These are phyloP conservation scores for Drosophila conformis DNA, from an alignment of 2,888 invertebrate genomes.

Conservation along the genomic window DNA sequence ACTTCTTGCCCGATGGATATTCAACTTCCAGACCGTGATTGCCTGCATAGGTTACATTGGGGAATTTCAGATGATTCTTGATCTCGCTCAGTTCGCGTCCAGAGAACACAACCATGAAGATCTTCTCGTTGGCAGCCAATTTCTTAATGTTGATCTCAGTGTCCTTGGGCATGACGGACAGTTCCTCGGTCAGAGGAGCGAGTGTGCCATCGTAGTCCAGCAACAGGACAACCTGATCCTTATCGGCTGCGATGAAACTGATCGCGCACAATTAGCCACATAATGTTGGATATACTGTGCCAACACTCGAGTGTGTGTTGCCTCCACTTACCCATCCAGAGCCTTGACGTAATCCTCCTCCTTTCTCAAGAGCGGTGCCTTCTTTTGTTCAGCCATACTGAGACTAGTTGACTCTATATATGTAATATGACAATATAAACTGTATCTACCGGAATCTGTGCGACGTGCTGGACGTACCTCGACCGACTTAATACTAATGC, in stretches of 20 bases:
- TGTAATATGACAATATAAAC: constrained; percentile 23
- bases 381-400: constrained; percentile 84
- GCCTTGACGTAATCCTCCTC: constrained; percentile 84
- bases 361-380: constrained; percentile 84
- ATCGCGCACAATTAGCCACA: background rate
- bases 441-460: constrained; percentile 74
- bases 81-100: constrained; percentile 91
- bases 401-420: constrained; percentile 7
- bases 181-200: constrained; percentile 90
- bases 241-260: constrained; percentile 86
- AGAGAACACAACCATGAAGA: constrained; percentile 90
- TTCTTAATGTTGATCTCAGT: constrained; percentile 90
- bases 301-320: background rate
- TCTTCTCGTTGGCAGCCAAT: constrained; percentile 89
- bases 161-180: constrained; percentile 88
- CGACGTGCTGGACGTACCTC: constrained; percentile 80
- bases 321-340: constrained; percentile 81
- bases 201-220: constrained; percentile 92
- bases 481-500: constrained; percentile 81
- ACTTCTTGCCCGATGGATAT: constrained; percentile 91
- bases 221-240: constrained; percentile 89
- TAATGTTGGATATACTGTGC: too few species aligned
- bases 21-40: constrained; percentile 91
- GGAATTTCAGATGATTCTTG: constrained; percentile 88
- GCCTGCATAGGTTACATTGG: constrained; percentile 90